Percentiles rank a stretch among this genome's conserved stretches.
Evolutionary conservation across 2,113 vertebrate species (phyloP).

Genomic region (Protomyctophum bolini): DNA sequence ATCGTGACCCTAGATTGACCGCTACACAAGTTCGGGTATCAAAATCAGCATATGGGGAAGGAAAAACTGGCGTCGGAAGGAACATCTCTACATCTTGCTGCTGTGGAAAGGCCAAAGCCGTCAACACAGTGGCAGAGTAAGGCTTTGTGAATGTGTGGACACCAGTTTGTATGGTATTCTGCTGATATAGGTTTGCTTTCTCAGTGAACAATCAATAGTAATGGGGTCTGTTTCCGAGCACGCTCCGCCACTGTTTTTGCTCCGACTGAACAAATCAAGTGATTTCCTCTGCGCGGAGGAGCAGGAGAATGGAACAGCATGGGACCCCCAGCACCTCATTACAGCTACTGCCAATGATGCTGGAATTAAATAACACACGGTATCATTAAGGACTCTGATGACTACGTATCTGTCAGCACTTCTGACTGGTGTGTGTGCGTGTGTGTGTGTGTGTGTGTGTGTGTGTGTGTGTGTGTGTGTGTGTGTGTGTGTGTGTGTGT

Average conservation of each 20-base stretch:
- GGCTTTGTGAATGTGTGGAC: neutral
- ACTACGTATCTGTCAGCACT: too few species aligned
- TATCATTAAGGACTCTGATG: too few species aligned
- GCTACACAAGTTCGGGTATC: too few species aligned
- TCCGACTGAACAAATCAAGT: slow-evolving; percentile 24
- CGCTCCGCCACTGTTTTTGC: neutral
- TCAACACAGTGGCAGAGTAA: neutral
- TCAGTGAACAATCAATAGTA: neutral
- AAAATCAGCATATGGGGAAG: too few species aligned
- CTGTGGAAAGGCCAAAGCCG: slow-evolving; percentile 26
- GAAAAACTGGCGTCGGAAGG: too few species aligned
- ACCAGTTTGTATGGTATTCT: neutral
- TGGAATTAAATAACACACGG: slow-evolving; percentile 7
- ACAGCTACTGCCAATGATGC: neutral
- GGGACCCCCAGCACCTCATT: slow-evolving; percentile 40
- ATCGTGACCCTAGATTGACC: too few species aligned
- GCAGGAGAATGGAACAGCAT: slow-evolving; percentile 33
- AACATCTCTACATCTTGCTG: neutral
- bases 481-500: neutral
- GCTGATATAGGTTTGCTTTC: neutral
- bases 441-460: too few species aligned
- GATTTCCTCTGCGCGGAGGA: slow-evolving; percentile 43
- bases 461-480: too few species aligned
- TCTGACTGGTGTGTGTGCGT: too few species aligned
- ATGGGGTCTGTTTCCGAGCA: neutral